phyloP scores from a whole-genome alignment of 64 coral and sea anemone species.

The Exaiptasia diaphana region DNA sequence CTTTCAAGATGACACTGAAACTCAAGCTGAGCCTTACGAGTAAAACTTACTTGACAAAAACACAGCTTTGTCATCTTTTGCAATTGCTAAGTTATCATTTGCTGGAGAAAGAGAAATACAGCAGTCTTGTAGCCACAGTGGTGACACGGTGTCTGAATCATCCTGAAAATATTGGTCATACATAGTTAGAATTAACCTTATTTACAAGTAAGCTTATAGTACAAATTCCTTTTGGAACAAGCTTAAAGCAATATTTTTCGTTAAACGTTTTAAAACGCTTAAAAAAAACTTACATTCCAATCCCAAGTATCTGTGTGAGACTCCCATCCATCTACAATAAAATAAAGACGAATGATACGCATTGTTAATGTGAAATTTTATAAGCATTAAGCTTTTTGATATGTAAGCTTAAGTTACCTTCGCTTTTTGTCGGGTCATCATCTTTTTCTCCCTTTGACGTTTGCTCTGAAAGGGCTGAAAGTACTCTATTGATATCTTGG shows the following conservation, averaged over 20 bases:
- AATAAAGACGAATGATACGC: not conserved
- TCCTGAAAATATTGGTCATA: not conserved
- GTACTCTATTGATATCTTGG: slow-evolving; percentile 79
- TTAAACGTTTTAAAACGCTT: not conserved
- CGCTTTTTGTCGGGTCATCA: not conserved
- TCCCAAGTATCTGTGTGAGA: slow-evolving; percentile 53
- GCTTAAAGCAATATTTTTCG: not conserved
- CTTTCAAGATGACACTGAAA: no score
- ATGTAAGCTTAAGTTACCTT: not conserved
- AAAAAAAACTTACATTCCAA: slow-evolving; percentile 32
- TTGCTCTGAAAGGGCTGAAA: slow-evolving; percentile 54
- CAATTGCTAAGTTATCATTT: slow-evolving; percentile 83
- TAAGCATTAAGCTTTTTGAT: not conserved
- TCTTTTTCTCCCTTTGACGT: slow-evolving; percentile 19
- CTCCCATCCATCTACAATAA: slow-evolving; percentile 56
- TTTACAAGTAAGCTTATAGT: not conserved
- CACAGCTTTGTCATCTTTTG: slow-evolving; percentile 85
- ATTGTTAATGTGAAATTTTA: not conserved
- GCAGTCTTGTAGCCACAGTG: slow-evolving; percentile 88
- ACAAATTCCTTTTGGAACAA: not conserved
- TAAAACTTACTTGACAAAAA: slow-evolving; percentile 69
- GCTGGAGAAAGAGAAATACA: slow-evolving; percentile 92
- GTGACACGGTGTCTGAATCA: not conserved
- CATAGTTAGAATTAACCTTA: not conserved
- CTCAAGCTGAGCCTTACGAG: no score